These are phyloP conservation scores for Ageneiosus marmoratus DNA, from an alignment of 2,113 vertebrate species.

Conservation along the genomic window DNA sequence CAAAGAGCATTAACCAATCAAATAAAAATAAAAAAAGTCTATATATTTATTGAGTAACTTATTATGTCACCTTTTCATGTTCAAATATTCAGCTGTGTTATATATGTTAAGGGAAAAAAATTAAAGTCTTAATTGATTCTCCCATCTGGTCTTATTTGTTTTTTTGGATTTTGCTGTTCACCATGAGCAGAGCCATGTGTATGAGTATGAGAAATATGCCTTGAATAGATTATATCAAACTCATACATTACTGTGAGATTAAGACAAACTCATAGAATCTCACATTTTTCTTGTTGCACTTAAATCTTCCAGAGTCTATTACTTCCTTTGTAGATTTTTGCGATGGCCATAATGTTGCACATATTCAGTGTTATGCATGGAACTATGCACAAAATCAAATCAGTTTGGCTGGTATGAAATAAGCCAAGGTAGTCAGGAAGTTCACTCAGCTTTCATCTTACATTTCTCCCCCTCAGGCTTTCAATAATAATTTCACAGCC, in stretches of 20 bases:
- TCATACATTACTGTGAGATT: not conserved
- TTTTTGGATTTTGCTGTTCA: slow-evolving; percentile 8
- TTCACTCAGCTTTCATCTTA: slow-evolving; percentile 38
- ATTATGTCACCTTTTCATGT: slow-evolving; percentile 63
- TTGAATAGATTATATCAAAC: not conserved
- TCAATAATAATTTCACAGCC: slow-evolving; percentile 37
- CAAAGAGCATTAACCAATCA: slow-evolving; percentile 23
- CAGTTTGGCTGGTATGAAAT: slow-evolving; percentile 24
- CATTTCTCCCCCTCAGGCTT: slow-evolving; percentile 20
- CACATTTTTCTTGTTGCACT: not conserved
- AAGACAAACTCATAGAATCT: not conserved
- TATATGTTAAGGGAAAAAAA: slow-evolving; percentile 61
- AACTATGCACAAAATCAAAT: slow-evolving; percentile 17
- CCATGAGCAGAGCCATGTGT: not conserved
- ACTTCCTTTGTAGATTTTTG: not conserved
- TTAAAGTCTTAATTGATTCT: slow-evolving; percentile 82
- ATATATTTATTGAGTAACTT: slow-evolving; percentile 72
- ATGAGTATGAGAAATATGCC: not conserved
- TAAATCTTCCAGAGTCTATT: not conserved
- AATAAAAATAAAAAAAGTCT: slow-evolving; percentile 18
- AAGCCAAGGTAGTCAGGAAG: slow-evolving; percentile 19
- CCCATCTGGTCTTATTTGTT: slow-evolving; percentile 52
- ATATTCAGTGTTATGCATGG: not conserved
- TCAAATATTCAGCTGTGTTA: slow-evolving; percentile 58
- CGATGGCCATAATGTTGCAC: not conserved